Evolutionary conservation across 2,797 vertebrate species (phyloP).

Genomic region (Geotrypetes seraphini): DNA sequence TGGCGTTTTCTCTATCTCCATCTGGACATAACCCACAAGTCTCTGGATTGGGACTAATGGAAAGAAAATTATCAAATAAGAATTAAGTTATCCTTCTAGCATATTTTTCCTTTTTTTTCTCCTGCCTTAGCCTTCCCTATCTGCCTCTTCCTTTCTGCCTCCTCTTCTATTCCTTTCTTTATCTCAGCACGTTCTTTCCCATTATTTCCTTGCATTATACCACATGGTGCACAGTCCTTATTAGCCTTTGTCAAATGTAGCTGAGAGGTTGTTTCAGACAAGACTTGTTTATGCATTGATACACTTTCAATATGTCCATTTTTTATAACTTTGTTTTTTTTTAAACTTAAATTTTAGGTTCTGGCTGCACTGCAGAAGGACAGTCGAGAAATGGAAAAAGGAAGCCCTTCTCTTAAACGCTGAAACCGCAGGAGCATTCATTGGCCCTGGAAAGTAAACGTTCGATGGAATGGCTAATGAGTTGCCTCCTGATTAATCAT

Average conservation of each 20-base stretch:
- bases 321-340: background rate
- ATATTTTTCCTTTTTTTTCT: no score
- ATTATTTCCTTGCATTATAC: no score
- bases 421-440: slow-evolving; percentile 32
- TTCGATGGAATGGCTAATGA: background rate
- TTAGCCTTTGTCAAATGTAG: background rate
- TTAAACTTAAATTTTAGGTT: slow-evolving; percentile 53
- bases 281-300: background rate
- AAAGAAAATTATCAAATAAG: no score
- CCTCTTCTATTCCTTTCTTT: no score
- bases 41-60: no score
- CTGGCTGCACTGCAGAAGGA: slow-evolving; percentile 79
- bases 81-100: no score
- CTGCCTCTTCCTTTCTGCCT: no score
- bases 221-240: no score
- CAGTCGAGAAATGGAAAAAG: slow-evolving; percentile 62
- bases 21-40: no score
- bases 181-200: no score
- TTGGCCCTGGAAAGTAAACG: background rate
- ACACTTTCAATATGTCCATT: background rate
- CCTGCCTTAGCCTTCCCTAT: no score
- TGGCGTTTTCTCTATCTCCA: no score
- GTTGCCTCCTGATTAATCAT: background rate
- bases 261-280: background rate
- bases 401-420: slow-evolving; percentile 72